These are phyloP conservation scores for Drosophila kepulauana DNA, from an alignment of 1,140 invertebrate genomes.

Conservation along the genomic window DNA sequence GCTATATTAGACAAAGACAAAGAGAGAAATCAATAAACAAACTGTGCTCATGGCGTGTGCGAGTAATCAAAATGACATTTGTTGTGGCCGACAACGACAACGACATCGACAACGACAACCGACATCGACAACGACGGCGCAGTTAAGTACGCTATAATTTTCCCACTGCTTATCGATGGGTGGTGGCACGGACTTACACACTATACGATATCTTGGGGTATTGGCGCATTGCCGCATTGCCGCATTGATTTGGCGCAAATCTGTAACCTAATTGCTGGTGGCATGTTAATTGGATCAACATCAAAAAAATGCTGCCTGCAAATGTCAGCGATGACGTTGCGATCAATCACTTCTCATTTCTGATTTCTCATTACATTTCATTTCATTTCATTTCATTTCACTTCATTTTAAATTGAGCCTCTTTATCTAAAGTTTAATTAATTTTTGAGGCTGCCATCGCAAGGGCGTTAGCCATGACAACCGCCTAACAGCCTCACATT, in stretches of 20 bases:
- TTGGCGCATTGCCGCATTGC: background rate
- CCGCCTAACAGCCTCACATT: constrained; percentile 6
- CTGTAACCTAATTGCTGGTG: constrained; percentile 39
- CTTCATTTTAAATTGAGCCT: constrained; percentile 11
- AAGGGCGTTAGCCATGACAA: constrained; percentile 10
- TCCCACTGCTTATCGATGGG: constrained; percentile 9
- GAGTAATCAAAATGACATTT: constrained; percentile 58
- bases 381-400: background rate
- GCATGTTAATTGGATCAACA: constrained; percentile 50
- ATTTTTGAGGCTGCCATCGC: constrained; percentile 14
- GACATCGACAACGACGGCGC: constrained; percentile 21
- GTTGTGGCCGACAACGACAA: constrained; percentile 13
- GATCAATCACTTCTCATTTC: constrained; percentile 31
- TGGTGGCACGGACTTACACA: background rate
- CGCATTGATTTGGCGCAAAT: constrained; percentile 44
- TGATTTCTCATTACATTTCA: background rate
- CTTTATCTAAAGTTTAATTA: constrained; percentile 44
- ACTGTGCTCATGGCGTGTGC: constrained; percentile 36
- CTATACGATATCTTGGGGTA: background rate
- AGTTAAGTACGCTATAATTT: constrained; percentile 47
- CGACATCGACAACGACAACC: background rate
- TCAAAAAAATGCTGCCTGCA: background rate
- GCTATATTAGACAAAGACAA: constrained; percentile 47
- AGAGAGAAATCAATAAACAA: constrained; percentile 44
- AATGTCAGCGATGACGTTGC: constrained; percentile 22